Conservation (phyloP, 2,113 vertebrate species). For the Cyanoramphus novaezelandiae region DNA sequence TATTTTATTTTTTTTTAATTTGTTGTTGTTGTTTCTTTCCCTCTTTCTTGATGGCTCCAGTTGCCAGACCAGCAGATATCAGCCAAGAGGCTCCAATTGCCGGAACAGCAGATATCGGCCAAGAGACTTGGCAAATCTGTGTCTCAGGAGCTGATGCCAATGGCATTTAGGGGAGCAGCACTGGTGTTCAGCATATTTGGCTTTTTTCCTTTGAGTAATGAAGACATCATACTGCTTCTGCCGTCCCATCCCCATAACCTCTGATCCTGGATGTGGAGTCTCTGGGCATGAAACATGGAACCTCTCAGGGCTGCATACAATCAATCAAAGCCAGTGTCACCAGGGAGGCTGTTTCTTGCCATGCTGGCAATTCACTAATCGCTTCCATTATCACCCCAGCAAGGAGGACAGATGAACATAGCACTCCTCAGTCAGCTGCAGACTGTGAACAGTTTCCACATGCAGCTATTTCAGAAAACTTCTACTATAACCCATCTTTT, state of each 20-base stretch:
- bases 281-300: conserved; percentile 22
- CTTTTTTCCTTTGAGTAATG: conserved; percentile 48
- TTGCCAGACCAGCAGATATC: not conserved
- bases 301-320: conserved; percentile 37
- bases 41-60: not conserved
- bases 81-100: conserved; percentile 10
- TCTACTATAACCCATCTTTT: not conserved
- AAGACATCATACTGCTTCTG: conserved; percentile 58
- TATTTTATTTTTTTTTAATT: accelerated
- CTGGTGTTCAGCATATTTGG: conserved; percentile 30
- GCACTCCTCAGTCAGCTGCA: not conserved
- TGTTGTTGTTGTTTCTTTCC: not conserved
- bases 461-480: not conserved
- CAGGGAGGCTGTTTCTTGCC: conserved; percentile 56
- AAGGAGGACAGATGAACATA: not conserved
- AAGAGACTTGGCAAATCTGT: not conserved
- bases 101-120: not conserved
- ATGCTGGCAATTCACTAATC: conserved; percentile 30
- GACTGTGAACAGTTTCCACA: not conserved
- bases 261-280: conserved; percentile 33
- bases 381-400: not conserved
- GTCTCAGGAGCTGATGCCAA: conserved; percentile 38
- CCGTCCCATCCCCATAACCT: conserved; percentile 17
- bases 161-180: not conserved
- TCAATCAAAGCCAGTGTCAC: conserved; percentile 36